Base-by-base conservation (phyloP, 2,797 vertebrate species). In the Propithecus deckenii region DNA sequence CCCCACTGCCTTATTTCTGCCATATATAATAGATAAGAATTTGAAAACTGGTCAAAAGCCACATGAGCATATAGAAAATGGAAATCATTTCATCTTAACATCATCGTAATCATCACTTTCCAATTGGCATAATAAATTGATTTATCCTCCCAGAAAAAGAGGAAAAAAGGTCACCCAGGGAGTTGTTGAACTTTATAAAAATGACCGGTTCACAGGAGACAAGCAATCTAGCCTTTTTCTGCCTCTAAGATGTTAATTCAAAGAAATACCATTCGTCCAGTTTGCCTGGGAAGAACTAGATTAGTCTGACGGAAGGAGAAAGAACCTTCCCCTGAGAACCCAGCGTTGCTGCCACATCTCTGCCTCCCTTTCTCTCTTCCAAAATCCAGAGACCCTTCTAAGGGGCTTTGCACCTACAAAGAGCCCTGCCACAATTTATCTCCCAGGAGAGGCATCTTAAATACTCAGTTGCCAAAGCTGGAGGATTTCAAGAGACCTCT, bases 21-120 rank as follows among this genome's bases (percentile, higher is more conserved):
- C 25, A 43, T 74, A 3, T 14, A 28, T 28, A 52, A 92, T 67
- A 25, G 50, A 11, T 50, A 83, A 46, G 46, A 46, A 91, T 55
- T 55, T 46, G 1, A 69, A 86, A 93, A 81, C 6, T 14, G 35
- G 41, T 52, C 25, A 46, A 93, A 92, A 83, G 55, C 69, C 81
- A 2, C 25, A 85, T 14, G 50, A 94, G 15, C n/a, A 48, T 83
- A 83, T 1, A 92, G 71, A 83, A 93, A 95, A 65, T 12, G 12
- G 30, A 93, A 96, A 75, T 35, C 11, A 18, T 95, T 79, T 94
- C 57, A 89, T 59, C 46, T 86, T 71, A 79, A 96, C 91, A 86
- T 52, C 38, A 83, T n/a, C 38, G 52, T 20, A 76, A 86, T 52
- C 25, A 87, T 46, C 13, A 41, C 80, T 93, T 93, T 83, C 65